Conservation (phyloP, 2,113 vertebrate genomes). For the Macaca nemestrina region DNA sequence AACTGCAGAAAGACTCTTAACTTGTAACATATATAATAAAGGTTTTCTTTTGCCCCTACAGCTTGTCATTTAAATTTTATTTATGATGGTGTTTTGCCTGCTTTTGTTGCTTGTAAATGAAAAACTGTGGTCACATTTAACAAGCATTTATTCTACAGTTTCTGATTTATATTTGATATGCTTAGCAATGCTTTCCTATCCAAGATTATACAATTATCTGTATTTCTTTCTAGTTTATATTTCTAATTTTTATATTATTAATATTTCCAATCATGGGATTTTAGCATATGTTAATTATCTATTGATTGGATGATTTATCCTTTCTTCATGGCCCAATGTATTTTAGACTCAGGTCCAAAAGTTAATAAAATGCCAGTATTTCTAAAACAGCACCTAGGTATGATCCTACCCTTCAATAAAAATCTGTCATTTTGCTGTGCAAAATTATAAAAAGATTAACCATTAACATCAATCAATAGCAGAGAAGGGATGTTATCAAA, state of each 20-base stretch:
- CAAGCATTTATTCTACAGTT: neutral
- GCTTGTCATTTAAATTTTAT: constrained; percentile 24
- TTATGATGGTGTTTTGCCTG: neutral
- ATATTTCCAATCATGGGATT: constrained; percentile 19
- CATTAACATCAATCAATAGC: constrained; percentile 3
- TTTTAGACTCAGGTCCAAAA: neutral
- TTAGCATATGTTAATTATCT: constrained; percentile 40
- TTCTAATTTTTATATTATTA: neutral
- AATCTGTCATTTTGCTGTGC: neutral
- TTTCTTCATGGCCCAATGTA: neutral
- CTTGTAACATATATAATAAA: neutral
- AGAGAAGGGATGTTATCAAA: neutral
- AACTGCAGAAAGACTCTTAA: neutral
- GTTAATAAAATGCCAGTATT: neutral
- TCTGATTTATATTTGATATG: neutral
- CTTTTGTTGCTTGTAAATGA: neutral
- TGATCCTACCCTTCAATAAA: constrained; percentile 16
- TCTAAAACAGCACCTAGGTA: neutral
- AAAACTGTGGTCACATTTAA: constrained; percentile 22
- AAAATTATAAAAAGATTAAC: neutral
- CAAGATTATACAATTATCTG: neutral
- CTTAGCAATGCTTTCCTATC: neutral
- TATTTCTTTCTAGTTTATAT: constrained; percentile 33
- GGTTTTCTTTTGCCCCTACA: neutral
- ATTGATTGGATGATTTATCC: neutral